Evolutionary conservation across 1,140 invertebrate genomes (phyloP).

Genomic region (Chymomyza costata): DNA sequence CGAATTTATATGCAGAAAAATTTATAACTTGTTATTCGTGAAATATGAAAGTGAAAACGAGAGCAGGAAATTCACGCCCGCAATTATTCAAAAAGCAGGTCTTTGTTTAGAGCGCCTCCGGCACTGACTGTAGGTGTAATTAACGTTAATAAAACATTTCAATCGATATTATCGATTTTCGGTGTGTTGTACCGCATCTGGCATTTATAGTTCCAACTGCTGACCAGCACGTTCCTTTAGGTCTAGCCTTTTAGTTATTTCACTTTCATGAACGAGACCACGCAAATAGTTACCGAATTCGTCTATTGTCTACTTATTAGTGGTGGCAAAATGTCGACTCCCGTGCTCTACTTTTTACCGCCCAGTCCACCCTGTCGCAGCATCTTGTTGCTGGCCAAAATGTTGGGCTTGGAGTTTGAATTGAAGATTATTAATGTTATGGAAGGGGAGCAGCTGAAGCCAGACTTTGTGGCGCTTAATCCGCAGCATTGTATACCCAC

Average conservation of each 20-base stretch:
- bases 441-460: constrained; percentile 77
- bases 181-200: constrained; percentile 4
- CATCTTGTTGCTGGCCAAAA: constrained; percentile 77
- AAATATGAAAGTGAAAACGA: too few species aligned
- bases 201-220: constrained; percentile 3
- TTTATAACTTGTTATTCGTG: too few species aligned
- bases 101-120: too few species aligned
- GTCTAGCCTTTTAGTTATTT: constrained; percentile 18
- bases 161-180: constrained; percentile 66
- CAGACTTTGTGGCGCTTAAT: constrained; percentile 79
- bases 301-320: constrained; percentile 72
- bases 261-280: constrained; percentile 53
- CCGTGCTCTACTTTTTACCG: constrained; percentile 79
- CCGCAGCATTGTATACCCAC: constrained; percentile 82
- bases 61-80: background rate
- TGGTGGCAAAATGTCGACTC: constrained; percentile 76
- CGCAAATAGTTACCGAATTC: constrained; percentile 73
- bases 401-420: constrained; percentile 77
- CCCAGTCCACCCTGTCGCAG: constrained; percentile 77
- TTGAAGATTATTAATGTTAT: constrained; percentile 77
- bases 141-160: constrained; percentile 47
- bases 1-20: too few species aligned
- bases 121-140: too few species aligned
- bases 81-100: constrained; percentile 19
- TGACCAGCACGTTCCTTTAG: background rate